Percentiles rank a stretch among this genome's conserved stretches.
Conservation (phyloP, 2,113 vertebrate genomes). For the Trachemys scripta region DNA sequence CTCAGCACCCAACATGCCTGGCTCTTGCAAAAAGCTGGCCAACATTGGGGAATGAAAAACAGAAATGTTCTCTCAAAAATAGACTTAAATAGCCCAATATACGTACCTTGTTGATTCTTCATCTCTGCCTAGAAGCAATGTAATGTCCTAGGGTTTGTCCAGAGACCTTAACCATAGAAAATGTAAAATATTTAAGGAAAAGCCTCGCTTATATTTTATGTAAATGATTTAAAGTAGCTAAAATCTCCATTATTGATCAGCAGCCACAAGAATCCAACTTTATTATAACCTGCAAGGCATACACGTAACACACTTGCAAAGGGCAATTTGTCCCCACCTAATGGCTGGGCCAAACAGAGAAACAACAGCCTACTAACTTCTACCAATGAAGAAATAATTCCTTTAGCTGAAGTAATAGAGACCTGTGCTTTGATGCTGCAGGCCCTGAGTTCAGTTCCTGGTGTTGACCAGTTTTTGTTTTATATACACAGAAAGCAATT, state of each 20-base stretch:
- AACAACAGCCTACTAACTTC: neutral
- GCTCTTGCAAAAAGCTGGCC: neutral
- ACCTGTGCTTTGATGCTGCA: neutral
- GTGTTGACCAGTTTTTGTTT: neutral
- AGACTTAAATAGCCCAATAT: neutral
- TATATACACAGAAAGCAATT: neutral
- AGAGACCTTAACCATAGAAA: neutral
- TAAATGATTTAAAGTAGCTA: neutral
- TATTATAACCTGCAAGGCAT: neutral
- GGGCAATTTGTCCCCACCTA: neutral
- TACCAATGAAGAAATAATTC: neutral
- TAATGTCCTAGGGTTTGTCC: neutral
- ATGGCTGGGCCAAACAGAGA: neutral
- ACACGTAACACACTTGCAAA: neutral
- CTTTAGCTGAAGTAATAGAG: neutral
- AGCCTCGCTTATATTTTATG: neutral
- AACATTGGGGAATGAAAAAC: neutral
- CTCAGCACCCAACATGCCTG: neutral
- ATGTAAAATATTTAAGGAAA: neutral
- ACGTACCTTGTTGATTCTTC: neutral
- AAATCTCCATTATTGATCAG: neutral
- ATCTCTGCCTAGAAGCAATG: neutral
- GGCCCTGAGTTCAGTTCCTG: neutral
- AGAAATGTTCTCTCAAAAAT: neutral
- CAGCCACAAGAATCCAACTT: neutral